Evolutionary conservation across 30 jellyfish, hydroid and myxozoan species (phyloP).

Genomic region (Pseudorhiza aurosa): DNA sequence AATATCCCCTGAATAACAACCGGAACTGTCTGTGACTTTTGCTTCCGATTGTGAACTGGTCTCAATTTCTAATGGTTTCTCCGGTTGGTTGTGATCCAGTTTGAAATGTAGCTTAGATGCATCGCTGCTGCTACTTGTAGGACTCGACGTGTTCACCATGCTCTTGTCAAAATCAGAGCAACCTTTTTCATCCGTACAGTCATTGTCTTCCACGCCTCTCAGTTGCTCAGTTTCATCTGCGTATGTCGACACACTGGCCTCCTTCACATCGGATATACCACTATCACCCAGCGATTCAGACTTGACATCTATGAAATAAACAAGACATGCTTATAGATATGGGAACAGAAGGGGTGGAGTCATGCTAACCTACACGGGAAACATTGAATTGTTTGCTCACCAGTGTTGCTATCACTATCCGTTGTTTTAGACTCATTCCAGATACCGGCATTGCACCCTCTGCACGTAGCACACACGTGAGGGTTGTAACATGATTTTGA

Average conservation of each 20-base stretch:
- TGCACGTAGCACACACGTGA: conserved; percentile 51
- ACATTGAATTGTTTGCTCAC: no score
- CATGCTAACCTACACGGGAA: no score
- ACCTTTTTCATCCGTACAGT: background rate
- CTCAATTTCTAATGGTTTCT: background rate
- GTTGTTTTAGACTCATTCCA: background rate
- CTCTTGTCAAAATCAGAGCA: conserved; percentile 7
- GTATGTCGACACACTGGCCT: background rate
- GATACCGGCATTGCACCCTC: background rate
- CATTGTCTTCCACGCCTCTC: background rate
- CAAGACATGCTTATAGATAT: background rate
- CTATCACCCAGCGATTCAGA: conserved; percentile 26
- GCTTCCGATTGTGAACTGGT: background rate
- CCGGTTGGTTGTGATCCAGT: background rate
- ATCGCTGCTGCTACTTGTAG: background rate
- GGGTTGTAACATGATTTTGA: conserved; percentile 25
- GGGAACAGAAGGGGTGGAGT: no score
- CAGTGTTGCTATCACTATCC: background rate
- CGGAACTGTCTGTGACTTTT: background rate
- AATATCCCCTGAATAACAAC: background rate
- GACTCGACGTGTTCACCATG: conserved; percentile 25
- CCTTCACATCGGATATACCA: conserved; percentile 10
- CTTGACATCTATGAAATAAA: background rate
- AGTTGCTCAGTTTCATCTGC: background rate
- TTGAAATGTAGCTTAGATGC: background rate